Evolutionary conservation across 2,113 vertebrate species (phyloP).

Genomic region (Hippolais icterina): DNA sequence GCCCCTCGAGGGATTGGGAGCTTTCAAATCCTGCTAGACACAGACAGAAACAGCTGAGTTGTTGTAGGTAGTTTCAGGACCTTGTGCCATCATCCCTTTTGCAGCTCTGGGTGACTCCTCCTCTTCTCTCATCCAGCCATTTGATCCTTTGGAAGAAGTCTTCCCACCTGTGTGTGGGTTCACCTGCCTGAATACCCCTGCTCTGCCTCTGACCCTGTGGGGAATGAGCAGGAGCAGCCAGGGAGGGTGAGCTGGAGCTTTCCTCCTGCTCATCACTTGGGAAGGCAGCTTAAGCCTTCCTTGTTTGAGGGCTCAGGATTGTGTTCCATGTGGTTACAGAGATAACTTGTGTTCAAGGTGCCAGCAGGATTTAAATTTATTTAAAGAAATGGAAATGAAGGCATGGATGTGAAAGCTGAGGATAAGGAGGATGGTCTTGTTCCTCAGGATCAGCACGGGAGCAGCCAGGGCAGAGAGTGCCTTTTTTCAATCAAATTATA

Average conservation of each 20-base stretch:
- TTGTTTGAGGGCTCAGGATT: neutral
- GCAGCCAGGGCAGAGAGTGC: neutral
- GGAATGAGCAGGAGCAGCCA: neutral
- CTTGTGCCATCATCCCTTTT: neutral
- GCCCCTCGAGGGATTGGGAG: rapidly evolving
- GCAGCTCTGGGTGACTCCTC: neutral
- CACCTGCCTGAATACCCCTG: neutral
- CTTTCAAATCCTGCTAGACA: neutral
- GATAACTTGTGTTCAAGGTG: neutral
- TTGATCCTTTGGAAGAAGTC: neutral
- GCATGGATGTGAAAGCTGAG: neutral
- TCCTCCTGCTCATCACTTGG: neutral
- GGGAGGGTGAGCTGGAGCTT: neutral
- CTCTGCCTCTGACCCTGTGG: rapidly evolving
- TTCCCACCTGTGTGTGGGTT: neutral
- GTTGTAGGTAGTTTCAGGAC: neutral
- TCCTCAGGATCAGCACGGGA: neutral
- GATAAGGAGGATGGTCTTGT: neutral
- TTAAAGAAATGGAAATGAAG: slow-evolving; percentile 31
- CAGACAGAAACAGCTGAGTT: neutral
- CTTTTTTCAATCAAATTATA: neutral
- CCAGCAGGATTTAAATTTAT: neutral
- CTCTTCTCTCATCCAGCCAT: neutral
- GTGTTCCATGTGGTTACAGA: neutral
- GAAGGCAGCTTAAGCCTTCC: neutral